These are phyloP conservation scores for Rhimphoctona megacephalus DNA, from an alignment of 2,888 invertebrate genomes.

Conservation along the genomic window DNA sequence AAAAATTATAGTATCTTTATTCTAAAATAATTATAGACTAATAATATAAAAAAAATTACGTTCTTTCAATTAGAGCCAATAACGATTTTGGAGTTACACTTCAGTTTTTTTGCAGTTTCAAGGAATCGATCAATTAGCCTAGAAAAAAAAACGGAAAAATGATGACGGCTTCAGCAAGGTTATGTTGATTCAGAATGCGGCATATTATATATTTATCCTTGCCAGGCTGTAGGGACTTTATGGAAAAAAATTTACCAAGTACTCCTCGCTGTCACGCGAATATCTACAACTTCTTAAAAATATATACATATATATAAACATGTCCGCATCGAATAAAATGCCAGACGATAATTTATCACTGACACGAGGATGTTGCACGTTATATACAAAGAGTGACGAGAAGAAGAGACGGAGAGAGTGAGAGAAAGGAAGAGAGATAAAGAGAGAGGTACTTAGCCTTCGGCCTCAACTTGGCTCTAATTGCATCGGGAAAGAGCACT, in stretches of 20 bases:
- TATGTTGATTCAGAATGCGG: not conserved
- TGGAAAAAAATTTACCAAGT: slow-evolving; percentile 21
- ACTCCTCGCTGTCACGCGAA: slow-evolving; percentile 38
- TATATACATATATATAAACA: slow-evolving; percentile 7
- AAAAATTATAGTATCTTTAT: not conserved
- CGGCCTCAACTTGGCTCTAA: slow-evolving; percentile 46
- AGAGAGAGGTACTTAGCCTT: slow-evolving; percentile 58
- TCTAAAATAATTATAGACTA: not conserved
- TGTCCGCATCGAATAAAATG: slow-evolving; percentile 22
- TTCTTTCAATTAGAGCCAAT: not conserved
- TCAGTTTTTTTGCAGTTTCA: not conserved
- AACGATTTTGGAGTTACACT: not conserved
- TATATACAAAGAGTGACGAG: slow-evolving; percentile 11
- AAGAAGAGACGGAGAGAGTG: slow-evolving; percentile 6
- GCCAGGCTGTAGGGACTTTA: slow-evolving; percentile 2
- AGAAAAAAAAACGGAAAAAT: slow-evolving; percentile 4
- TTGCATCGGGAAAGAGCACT: slow-evolving; percentile 60
- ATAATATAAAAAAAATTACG: not conserved
- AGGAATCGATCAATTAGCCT: not conserved
- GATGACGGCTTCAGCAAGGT: not conserved
- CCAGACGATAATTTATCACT: slow-evolving; percentile 60
- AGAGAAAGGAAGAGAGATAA: slow-evolving; percentile 14
- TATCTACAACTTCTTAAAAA: slow-evolving; percentile 12
- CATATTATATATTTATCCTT: slow-evolving; percentile 16
- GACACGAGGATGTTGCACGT: slow-evolving; percentile 48